A percentile compares a stretch with the other conserved stretches of the same genome.
Evolutionary conservation across 2,797 vertebrate species (phyloP).

Genomic region (Vespertilio murinus): DNA sequence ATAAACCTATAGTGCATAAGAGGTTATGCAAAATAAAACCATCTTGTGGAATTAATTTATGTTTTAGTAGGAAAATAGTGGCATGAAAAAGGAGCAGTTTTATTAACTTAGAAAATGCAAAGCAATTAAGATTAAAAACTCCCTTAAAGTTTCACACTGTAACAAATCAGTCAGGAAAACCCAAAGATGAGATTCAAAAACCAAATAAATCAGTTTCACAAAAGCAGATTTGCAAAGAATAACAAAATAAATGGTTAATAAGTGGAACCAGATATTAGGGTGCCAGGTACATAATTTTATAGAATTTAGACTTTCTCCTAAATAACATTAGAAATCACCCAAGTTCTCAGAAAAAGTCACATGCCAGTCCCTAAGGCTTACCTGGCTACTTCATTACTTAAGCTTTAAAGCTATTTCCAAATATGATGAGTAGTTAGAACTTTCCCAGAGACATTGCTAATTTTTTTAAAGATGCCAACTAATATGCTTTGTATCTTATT

Average conservation of each 20-base stretch:
- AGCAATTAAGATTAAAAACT: background rate
- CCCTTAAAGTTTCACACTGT: background rate
- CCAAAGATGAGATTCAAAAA: background rate
- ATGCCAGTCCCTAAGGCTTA: background rate
- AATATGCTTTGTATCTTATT: background rate
- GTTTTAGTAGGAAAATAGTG: background rate
- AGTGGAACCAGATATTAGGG: background rate
- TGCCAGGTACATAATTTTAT: accelerated
- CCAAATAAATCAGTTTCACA: background rate
- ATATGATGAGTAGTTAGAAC: background rate
- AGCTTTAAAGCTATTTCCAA: conserved; percentile 2
- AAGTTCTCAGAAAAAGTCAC: background rate
- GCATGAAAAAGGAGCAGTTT: background rate
- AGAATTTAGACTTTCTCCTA: background rate
- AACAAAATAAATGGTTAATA: background rate
- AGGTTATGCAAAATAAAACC: background rate
- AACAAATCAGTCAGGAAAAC: background rate
- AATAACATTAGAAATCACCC: background rate
- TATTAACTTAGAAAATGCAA: background rate
- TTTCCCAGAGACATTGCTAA: background rate
- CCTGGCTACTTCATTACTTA: background rate
- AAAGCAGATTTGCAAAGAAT: background rate
- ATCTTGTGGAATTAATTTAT: background rate
- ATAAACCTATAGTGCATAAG: background rate
- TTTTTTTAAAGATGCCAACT: background rate